phyloP scores from a whole-genome alignment of 2,797 vertebrate species.

The Lagorchestes hirsutus region DNA sequence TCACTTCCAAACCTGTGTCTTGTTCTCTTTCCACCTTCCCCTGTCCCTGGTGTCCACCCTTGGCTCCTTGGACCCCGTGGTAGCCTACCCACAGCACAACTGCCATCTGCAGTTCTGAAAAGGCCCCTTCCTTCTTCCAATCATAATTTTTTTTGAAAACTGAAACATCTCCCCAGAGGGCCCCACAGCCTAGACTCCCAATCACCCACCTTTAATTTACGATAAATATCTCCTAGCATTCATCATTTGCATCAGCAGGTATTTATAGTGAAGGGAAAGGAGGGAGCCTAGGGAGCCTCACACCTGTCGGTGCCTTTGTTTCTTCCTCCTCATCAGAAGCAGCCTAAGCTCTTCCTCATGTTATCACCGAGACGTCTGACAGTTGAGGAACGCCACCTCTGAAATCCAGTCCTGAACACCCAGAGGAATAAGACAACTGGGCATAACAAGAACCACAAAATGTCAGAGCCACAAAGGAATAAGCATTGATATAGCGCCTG shows the following conservation, averaged over 20 bases:
- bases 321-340: neutral
- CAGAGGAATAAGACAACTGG: neutral
- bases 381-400: neutral
- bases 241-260: neutral
- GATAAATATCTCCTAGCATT: neutral
- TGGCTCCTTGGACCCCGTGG: no score
- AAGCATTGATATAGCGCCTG: fast-evolving
- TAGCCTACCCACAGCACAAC: neutral
- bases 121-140: neutral
- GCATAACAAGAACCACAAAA: neutral
- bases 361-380: neutral
- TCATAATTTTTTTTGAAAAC: neutral
- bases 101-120: neutral
- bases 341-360: neutral
- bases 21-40: neutral
- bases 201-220: conserved; percentile 40
- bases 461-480: neutral
- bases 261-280: conserved; percentile 40
- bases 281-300: neutral
- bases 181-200: conserved; percentile 10
- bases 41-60: neutral
- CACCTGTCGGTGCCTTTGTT: neutral
- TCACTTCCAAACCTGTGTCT: neutral
- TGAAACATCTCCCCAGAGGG: neutral
- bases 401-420: neutral